Base-by-base conservation (phyloP, 2,113 vertebrate species). In the Cathartes aura region DNA sequence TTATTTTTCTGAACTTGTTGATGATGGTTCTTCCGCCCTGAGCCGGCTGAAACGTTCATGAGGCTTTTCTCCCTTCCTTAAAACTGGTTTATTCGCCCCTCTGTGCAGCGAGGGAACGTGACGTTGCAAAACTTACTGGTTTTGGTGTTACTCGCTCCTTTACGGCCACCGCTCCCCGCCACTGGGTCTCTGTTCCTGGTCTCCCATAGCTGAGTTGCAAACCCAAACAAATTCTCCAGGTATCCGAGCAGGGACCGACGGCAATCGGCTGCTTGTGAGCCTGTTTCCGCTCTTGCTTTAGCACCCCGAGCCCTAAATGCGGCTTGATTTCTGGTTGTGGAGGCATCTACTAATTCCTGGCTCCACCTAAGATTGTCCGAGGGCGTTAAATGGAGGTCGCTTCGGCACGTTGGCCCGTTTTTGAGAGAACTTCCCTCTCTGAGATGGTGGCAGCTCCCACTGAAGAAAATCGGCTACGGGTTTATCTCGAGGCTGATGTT, bases 151-250 rank as follows among this genome's bases (percentile, higher is more conserved):
- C 8, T 58, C 0, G 0, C 47, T 27, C 42, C 50, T 21, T 3
- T 27, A 2, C 2, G 36, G n/a, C 52, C 47, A 12, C 53, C 4
- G 6, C n/a, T 11, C 15, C 12, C 38, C 0, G 0, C 36, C 0
- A 0, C 23, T 15, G 26, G 7, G 8, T 76, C 26, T 19, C 40
- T 22, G n/a, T 48, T 75, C 48, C 58, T 32, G 7, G 1, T 67
- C 27, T 91, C 76, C 80, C 18, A 1, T 50, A 62, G 70, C 45
- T 0, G 3, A 80, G 23, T 23, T 52, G 45, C 62, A 40, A 34
- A 62, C 17, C 53, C 50, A 68, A 8, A 30, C 26, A 20, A 40
- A 16, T 36, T 38, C 38, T 32, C 15, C 4, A 6, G 14, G 32
- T 73, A 11, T 42, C 43, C 1, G 9, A 15, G 48, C 34, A 18